Conservation (phyloP, 2,888 invertebrate species). For the Limulus polyphemus region DNA sequence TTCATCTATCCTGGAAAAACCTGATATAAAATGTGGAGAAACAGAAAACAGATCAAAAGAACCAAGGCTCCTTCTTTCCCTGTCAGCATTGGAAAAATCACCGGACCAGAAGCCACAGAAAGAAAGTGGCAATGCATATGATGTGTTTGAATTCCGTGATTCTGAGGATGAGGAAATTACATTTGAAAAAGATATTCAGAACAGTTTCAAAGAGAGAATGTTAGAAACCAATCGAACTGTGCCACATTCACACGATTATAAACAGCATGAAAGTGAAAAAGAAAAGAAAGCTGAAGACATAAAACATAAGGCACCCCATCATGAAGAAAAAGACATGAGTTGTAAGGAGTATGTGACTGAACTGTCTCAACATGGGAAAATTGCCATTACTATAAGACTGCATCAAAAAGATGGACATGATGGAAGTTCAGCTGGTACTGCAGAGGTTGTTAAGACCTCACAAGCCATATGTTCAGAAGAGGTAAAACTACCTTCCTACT, state of each 20-base stretch:
- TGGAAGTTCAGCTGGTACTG: slow-evolving; percentile 15
- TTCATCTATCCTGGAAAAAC: slow-evolving; percentile 7
- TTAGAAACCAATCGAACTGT: slow-evolving; percentile 9
- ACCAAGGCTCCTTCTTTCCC: slow-evolving; percentile 13
- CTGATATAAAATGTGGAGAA: slow-evolving; percentile 13
- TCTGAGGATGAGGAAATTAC: slow-evolving; percentile 51
- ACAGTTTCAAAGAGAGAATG: slow-evolving; percentile 17
- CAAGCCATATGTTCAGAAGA: slow-evolving; percentile 22
- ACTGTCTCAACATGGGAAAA: slow-evolving; percentile 25
- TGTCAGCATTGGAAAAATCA: slow-evolving; percentile 12
- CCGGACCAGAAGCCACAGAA: slow-evolving; percentile 13
- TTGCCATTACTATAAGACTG: slow-evolving; percentile 26
- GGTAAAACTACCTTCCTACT: slow-evolving; percentile 7
- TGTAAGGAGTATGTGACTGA: slow-evolving; percentile 23
- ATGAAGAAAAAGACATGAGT: slow-evolving; percentile 1
- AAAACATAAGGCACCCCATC: neutral
- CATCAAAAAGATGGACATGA: slow-evolving; percentile 24
- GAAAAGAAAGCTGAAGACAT: neutral
- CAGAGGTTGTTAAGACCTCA: slow-evolving; percentile 26
- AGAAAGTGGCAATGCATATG: slow-evolving; percentile 45
- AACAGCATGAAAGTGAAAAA: slow-evolving; percentile 1
- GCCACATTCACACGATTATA: slow-evolving; percentile 7
- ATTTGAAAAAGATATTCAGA: slow-evolving; percentile 10
- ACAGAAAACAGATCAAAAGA: slow-evolving; percentile 16
- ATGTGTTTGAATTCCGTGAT: slow-evolving; percentile 81